These are phyloP conservation scores for Acleris cristana DNA, from an alignment of 2,888 invertebrate species.

Conservation along the genomic window DNA sequence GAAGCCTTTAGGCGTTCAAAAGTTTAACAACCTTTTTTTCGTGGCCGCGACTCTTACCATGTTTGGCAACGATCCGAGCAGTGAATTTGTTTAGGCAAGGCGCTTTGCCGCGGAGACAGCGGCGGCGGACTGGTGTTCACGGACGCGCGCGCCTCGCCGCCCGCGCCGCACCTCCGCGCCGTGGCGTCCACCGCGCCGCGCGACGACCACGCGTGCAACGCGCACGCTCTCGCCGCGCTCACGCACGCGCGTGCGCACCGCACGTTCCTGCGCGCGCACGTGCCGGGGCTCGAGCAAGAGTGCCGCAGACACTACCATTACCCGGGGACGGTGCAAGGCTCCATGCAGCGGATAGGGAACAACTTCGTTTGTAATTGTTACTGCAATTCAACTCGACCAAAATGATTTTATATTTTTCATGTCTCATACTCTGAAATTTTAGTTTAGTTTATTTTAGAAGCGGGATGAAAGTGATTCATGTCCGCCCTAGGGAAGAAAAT, in stretches of 20 bases:
- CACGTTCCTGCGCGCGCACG: background rate
- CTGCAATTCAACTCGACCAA: conserved; percentile 14
- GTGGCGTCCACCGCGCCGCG: conserved; percentile 25
- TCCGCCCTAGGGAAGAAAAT: too few relatives aligned
- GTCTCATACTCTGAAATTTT: too few relatives aligned
- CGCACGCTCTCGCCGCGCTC: conserved; percentile 8
- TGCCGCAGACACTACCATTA: conserved; percentile 1
- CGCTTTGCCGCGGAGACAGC: conserved; percentile 25
- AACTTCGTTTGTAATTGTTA: conserved; percentile 5
- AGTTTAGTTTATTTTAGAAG: too few relatives aligned
- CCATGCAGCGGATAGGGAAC: background rate
- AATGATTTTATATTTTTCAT: background rate
- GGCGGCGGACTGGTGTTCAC: conserved; percentile 24
- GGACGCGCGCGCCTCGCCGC: background rate
- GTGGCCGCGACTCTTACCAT: background rate
- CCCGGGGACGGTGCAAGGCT: background rate
- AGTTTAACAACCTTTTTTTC: too few relatives aligned
- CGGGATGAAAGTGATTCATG: too few relatives aligned
- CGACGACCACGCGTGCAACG: conserved; percentile 15
- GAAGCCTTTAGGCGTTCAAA: too few relatives aligned
- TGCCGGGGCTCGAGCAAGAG: conserved; percentile 3
- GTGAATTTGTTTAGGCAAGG: conserved; percentile 5
- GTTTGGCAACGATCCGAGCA: background rate
- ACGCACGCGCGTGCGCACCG: conserved; percentile 13
- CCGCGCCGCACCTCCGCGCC: conserved; percentile 10